These are phyloP conservation scores for Capricornis sumatraensis DNA, from an alignment of 2,113 vertebrate genomes.

Conservation along the genomic window DNA sequence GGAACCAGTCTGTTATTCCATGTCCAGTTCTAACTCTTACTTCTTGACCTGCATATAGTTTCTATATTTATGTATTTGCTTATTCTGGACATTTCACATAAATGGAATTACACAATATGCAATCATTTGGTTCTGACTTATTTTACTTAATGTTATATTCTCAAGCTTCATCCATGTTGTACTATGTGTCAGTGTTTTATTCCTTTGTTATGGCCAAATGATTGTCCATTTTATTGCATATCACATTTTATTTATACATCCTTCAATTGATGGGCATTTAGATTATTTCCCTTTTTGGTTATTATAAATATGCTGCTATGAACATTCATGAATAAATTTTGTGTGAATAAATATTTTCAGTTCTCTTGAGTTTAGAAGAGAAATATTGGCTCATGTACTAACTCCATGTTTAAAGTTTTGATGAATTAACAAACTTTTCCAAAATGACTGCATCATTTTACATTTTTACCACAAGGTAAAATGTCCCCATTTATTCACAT, in stretches of 20 bases:
- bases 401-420: background rate
- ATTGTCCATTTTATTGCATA: background rate
- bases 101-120: background rate
- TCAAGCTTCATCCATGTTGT: background rate
- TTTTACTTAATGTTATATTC: background rate
- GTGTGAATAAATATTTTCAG: background rate
- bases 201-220: background rate
- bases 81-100: background rate
- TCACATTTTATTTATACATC: background rate
- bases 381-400: background rate
- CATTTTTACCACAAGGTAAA: background rate
- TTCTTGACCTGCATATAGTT: too few species aligned
- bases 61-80: background rate
- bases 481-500: background rate
- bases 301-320: background rate
- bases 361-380: background rate
- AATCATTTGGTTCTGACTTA: background rate
- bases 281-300: background rate
- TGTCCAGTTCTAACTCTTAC: too few species aligned
- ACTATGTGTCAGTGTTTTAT: background rate
- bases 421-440: background rate
- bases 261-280: background rate
- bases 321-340: background rate
- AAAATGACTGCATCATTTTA: background rate
- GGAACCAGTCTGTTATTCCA: too few species aligned